Evolutionary conservation across 2,888 invertebrate genomes (phyloP).

Genomic region (Ophioninae sp.): DNA sequence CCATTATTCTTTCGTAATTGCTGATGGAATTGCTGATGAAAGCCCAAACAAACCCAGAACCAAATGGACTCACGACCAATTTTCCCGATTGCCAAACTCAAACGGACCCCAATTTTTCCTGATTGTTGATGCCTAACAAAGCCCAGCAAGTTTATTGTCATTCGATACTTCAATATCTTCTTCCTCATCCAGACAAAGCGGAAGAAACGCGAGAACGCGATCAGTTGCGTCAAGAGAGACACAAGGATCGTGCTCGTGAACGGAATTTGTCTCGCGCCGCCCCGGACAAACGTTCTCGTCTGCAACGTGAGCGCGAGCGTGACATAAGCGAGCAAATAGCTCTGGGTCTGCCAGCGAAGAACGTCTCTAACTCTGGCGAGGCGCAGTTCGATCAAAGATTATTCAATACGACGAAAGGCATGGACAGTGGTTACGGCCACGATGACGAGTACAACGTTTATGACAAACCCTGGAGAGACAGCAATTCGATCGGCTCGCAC

Average conservation of each 20-base stretch:
- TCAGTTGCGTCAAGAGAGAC: constrained; percentile 92
- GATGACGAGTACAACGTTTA: constrained; percentile 99
- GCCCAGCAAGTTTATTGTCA: no score
- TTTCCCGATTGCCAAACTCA: no score
- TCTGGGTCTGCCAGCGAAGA: constrained; percentile 95
- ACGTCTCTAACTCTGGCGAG: constrained; percentile 86
- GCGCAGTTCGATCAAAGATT: constrained; percentile 96
- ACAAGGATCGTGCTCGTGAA: constrained; percentile 95
- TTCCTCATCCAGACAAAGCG: constrained; percentile 81
- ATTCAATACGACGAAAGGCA: constrained; percentile 95
- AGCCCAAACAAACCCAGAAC: no score
- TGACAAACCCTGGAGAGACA: constrained; percentile 98
- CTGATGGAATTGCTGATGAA: no score
- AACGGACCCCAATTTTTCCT: no score
- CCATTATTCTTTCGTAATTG: no score
- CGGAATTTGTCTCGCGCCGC: constrained; percentile 96
- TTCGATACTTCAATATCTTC: constrained; percentile 34
- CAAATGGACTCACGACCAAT: no score
- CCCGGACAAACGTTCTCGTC: constrained; percentile 94
- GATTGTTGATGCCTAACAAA: no score
- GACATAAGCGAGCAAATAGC: constrained; percentile 99
- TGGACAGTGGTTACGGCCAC: constrained; percentile 97
- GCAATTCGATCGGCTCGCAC: constrained; percentile 92
- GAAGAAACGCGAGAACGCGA: constrained; percentile 92
- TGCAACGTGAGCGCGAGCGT: constrained; percentile 95